Evolutionary conservation across 1,140 invertebrate species (phyloP), one percentile per base, ranked within the genome.

Genomic region (Ctenoplectra terminalis): DNA sequence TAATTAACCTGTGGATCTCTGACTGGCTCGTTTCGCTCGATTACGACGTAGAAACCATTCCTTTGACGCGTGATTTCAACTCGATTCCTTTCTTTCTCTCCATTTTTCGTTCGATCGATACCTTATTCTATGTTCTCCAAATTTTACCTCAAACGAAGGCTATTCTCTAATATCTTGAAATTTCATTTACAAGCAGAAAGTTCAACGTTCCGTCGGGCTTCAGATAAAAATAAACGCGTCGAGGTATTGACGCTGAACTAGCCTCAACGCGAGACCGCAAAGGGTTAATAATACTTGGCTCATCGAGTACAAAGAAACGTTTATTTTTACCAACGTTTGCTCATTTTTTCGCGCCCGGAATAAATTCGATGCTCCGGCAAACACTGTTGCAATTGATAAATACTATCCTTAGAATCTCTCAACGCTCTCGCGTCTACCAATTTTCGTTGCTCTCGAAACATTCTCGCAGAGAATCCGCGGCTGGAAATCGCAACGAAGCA

Each of bases 1-100:
- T 76, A 76, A 76, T 76, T 76, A 76, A 76, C 74, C 74, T 66
- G 61, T 66, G 74, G 74, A 76, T 76, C 34, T 40, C 48, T 46
- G 58, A 37, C 48, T 56, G 61, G 31, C 46, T 76, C 61, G 61
- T 76, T 54, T 31, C 61, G 1, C 17, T 11, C 60, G 60, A 48
- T 63, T 52, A 48, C n/a, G n/a, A n/a, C 0, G 34, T 40, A 29
- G 37, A 60, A 60, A 60, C 56, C 54, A 5, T 66, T 54, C 56
- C 56, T n/a, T 26, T 43, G 23, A 56, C 52, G 5, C 70, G 52
- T 2, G n/a, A 15, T 9, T 0, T 43, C 13, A 13, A 63, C 4
- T 26, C 15, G 29, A 26, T n/a, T 23, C 54, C 31, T 3, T 1
- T 13, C 20, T n/a, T 43, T n/a, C 9, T 40, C 40, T 20, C 29